These are phyloP conservation scores for Thrips palmi DNA, from an alignment of 1,140 invertebrate genomes.

Conservation along the genomic window DNA sequence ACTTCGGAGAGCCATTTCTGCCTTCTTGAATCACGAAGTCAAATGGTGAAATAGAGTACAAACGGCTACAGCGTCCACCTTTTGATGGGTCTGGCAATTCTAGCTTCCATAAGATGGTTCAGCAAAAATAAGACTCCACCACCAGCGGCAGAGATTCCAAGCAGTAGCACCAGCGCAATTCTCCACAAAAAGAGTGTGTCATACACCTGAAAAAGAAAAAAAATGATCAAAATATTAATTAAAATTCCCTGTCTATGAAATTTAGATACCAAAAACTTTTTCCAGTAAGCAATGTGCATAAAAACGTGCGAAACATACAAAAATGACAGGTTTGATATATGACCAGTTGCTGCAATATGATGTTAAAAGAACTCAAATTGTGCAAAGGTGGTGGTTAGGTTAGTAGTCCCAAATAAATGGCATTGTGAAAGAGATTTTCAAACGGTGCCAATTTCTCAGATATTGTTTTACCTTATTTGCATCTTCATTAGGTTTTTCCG, in stretches of 20 bases:
- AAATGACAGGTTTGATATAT: constrained; percentile 4
- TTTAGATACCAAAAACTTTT: constrained; percentile 9
- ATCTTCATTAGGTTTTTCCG: constrained; percentile 5
- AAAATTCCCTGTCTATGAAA: constrained; percentile 1
- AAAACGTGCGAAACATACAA: not conserved
- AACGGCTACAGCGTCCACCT: constrained; percentile 25
- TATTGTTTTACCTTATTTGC: constrained; percentile 21
- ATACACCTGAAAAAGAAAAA: constrained; percentile 29
- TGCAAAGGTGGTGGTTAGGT: not conserved
- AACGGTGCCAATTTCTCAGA: constrained; percentile 14
- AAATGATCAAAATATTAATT: constrained; percentile 8
- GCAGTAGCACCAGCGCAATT: constrained; percentile 25
- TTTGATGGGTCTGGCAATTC: constrained; percentile 23
- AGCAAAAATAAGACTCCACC: constrained; percentile 29
- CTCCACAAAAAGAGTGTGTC: constrained; percentile 35
- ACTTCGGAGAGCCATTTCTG: constrained; percentile 16
- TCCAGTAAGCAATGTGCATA: constrained; percentile 7
- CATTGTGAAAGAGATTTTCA: constrained; percentile 5
- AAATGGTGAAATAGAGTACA: constrained; percentile 2
- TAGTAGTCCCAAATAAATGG: not conserved
- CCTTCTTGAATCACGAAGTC: constrained; percentile 11
- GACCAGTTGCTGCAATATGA: not conserved
- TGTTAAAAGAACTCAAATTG: not conserved
- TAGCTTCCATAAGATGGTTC: constrained; percentile 27
- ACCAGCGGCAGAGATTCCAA: constrained; percentile 26